Conservation (phyloP, 2,797 vertebrate genomes). For the Tachyglossus aculeatus region DNA sequence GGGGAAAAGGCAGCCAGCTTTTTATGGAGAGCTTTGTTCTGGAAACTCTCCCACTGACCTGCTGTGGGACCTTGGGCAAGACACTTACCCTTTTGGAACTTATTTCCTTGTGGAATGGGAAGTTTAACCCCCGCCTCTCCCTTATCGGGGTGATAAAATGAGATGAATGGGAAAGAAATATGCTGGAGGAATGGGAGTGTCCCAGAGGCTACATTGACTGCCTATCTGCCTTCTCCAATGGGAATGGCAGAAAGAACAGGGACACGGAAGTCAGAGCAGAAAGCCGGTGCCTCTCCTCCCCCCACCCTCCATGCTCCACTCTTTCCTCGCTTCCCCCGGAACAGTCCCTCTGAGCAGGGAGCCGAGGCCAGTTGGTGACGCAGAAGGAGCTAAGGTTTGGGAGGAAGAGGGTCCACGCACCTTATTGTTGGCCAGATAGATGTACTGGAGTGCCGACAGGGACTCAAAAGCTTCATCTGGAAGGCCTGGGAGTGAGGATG, state of each 20-base stretch:
- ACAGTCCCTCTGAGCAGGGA: background rate
- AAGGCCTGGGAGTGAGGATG: conserved; percentile 48
- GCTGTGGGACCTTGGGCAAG: too few species aligned
- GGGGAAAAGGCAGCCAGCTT: background rate
- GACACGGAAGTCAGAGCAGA: background rate
- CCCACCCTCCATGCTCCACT: background rate
- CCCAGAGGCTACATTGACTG: background rate
- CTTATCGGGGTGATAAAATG: too few species aligned
- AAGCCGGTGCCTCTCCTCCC: background rate
- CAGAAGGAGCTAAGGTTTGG: background rate
- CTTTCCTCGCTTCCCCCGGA: background rate
- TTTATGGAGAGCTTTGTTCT: background rate
- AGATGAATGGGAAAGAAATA: too few species aligned
- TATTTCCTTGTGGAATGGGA: too few species aligned
- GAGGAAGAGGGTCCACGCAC: conserved; percentile 25
- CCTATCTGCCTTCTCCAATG: background rate
- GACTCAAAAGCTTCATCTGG: conserved; percentile 68
- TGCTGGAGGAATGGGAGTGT: too few species aligned
- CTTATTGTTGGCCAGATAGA: conserved; percentile 69
- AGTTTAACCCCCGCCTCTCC: too few species aligned
- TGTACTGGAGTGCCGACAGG: conserved; percentile 58
- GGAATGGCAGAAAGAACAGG: background rate
- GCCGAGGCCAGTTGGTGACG: background rate
- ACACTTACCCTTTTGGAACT: too few species aligned
- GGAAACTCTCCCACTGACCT: background rate